A percentile compares a stretch with the other conserved stretches of the same genome.
Conservation (phyloP, 2,888 invertebrate genomes). For the Saturnia pavonia region DNA sequence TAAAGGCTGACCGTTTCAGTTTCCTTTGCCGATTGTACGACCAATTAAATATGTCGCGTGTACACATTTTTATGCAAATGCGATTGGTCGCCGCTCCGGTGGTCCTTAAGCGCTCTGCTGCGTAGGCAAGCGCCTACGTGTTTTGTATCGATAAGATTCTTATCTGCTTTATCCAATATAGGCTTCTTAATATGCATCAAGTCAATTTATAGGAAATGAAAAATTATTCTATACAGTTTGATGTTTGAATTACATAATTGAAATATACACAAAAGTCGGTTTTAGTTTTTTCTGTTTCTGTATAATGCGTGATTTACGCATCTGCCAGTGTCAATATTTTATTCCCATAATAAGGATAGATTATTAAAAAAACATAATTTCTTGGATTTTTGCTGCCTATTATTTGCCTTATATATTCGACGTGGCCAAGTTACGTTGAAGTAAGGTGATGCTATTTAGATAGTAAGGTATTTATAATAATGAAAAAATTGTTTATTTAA, state of each 20-base stretch:
- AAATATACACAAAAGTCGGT: neutral
- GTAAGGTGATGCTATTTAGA: too few species aligned
- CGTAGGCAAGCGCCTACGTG: slow-evolving; percentile 37
- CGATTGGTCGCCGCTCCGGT: slow-evolving; percentile 45
- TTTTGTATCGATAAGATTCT: slow-evolving; percentile 15
- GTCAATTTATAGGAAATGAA: neutral
- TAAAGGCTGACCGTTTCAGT: slow-evolving; percentile 15
- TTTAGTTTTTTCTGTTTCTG: neutral
- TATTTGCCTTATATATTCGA: neutral
- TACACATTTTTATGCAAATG: slow-evolving; percentile 74
- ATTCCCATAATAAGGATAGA: neutral
- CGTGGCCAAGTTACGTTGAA: too few species aligned
- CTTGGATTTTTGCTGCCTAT: too few species aligned
- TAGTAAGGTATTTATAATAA: too few species aligned
- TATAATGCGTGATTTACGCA: too few species aligned
- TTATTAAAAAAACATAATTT: too few species aligned
- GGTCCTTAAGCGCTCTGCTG: slow-evolving; percentile 44
- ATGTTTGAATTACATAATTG: neutral
- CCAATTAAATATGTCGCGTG: slow-evolving; percentile 71
- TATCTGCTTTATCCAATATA: slow-evolving; percentile 13
- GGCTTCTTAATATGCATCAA: neutral
- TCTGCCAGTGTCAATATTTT: neutral
- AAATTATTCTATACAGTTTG: neutral
- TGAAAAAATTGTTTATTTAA: too few species aligned
- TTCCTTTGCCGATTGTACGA: slow-evolving; percentile 28